Evolutionary conservation across 2,888 invertebrate species (phyloP).

Genomic region (Lycocerus yunnanus): DNA sequence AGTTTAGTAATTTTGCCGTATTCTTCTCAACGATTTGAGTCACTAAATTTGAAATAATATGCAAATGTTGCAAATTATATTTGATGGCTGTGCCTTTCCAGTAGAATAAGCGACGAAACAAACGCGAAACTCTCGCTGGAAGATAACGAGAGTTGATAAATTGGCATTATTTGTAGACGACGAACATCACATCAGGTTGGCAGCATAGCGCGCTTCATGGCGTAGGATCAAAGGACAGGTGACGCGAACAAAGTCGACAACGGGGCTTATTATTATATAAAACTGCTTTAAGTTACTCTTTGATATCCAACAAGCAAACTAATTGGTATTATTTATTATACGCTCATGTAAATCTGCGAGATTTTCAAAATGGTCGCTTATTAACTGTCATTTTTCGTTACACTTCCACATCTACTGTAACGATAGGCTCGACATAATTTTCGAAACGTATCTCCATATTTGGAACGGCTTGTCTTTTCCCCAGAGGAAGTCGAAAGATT

Average conservation of each 20-base stretch:
- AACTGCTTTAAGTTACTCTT: conserved; percentile 49
- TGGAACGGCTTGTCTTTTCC: too few relatives aligned
- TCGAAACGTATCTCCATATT: too few relatives aligned
- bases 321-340: conserved; percentile 51
- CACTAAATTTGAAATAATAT: background rate
- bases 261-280: conserved; percentile 50
- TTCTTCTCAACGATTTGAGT: background rate
- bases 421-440: too few relatives aligned
- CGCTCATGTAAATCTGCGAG: conserved; percentile 22
- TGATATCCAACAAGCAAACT: conserved; percentile 47
- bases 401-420: too few relatives aligned
- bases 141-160: conserved; percentile 45
- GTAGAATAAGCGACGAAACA: conserved; percentile 26
- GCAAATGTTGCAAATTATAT: background rate
- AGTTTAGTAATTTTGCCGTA: too few relatives aligned
- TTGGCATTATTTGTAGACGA: conserved; percentile 51
- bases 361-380: conserved; percentile 14
- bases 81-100: conserved; percentile 17
- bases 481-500: background rate
- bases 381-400: background rate
- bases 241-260: conserved; percentile 51
- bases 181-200: conserved; percentile 35
- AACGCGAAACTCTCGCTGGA: conserved; percentile 17
- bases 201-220: conserved; percentile 47
- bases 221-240: conserved; percentile 50